Evolutionary conservation across 2,888 invertebrate genomes (phyloP).

Genomic region (Drosophila heteroneura): DNA sequence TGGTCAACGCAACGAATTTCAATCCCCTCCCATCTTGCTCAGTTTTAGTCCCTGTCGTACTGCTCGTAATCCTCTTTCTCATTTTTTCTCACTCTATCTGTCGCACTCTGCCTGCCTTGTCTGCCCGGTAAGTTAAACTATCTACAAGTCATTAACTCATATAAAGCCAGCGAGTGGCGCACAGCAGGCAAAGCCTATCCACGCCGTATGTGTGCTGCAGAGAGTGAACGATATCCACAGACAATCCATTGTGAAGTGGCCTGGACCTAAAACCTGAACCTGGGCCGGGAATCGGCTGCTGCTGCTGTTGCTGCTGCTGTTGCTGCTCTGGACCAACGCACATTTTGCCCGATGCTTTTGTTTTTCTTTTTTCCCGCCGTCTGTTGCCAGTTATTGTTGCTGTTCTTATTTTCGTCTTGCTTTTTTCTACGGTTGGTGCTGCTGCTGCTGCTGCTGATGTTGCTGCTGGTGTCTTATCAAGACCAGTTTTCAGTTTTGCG

Average conservation of each 20-base stretch:
- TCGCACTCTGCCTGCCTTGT: background rate
- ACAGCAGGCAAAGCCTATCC: constrained; percentile 49
- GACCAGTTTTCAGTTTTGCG: constrained; percentile 68
- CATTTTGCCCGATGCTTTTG: constrained; percentile 56
- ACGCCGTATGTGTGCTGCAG: constrained; percentile 16
- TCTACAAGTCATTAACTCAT: constrained; percentile 83
- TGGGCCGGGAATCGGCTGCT: constrained; percentile 40
- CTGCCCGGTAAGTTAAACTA: constrained; percentile 77
- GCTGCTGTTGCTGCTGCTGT: constrained; percentile 3
- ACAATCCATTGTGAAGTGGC: constrained; percentile 58
- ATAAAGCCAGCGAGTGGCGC: constrained; percentile 71
- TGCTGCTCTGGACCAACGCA: constrained; percentile 58
- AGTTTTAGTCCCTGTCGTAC: background rate
- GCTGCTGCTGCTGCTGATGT: constrained; percentile 16
- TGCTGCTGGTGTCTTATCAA: constrained; percentile 60
- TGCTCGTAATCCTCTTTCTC: background rate
- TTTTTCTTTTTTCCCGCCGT: constrained; percentile 26
- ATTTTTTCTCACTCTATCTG: constrained; percentile 1
- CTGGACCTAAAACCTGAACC: constrained; percentile 57
- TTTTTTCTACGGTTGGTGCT: constrained; percentile 30
- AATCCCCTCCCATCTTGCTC: constrained; percentile 12
- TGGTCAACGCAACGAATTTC: constrained; percentile 71
- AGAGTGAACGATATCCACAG: constrained; percentile 18
- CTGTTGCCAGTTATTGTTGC: constrained; percentile 22
- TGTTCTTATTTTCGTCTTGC: constrained; percentile 31